These are phyloP conservation scores for Urocitellus parryii DNA, from an alignment of 2,113 vertebrate genomes.

Conservation along the genomic window DNA sequence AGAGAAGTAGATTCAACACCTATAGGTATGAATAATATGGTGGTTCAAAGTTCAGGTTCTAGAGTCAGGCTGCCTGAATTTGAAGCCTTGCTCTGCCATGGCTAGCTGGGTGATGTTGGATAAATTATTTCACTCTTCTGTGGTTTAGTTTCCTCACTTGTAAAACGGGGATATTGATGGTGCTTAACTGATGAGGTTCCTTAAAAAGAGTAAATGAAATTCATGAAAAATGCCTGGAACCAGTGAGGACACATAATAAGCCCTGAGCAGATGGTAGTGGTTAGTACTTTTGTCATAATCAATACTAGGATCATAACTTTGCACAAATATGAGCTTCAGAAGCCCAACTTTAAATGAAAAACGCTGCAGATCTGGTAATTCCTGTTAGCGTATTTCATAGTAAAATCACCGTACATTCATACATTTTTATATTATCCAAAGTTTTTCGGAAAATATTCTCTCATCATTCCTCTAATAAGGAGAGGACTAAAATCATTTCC, in stretches of 20 bases:
- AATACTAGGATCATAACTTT: not conserved
- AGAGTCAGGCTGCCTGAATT: not conserved
- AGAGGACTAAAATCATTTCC: not conserved
- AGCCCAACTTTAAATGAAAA: not conserved
- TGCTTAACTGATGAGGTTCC: not conserved
- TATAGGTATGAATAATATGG: not conserved
- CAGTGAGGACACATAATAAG: not conserved
- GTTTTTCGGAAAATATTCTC: not conserved
- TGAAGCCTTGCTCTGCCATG: not conserved
- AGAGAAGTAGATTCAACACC: not conserved
- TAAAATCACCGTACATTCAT: not conserved
- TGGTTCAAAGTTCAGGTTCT: not conserved
- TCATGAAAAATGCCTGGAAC: not conserved
- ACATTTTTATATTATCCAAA: not conserved
- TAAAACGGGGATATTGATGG: not conserved
- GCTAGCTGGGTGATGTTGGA: not conserved
- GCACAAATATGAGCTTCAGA: not conserved
- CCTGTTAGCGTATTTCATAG: not conserved
- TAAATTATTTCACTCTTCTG: not conserved
- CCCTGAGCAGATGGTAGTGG: not conserved
- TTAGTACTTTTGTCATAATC: not conserved
- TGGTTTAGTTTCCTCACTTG: not conserved
- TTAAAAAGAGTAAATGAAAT: conserved; percentile 42
- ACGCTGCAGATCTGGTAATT: not conserved
- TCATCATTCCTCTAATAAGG: not conserved